Percentiles rank a stretch among this genome's conserved stretches.
Conservation (phyloP, 1,140 invertebrate species). For the Bathynomus jamesi region DNA sequence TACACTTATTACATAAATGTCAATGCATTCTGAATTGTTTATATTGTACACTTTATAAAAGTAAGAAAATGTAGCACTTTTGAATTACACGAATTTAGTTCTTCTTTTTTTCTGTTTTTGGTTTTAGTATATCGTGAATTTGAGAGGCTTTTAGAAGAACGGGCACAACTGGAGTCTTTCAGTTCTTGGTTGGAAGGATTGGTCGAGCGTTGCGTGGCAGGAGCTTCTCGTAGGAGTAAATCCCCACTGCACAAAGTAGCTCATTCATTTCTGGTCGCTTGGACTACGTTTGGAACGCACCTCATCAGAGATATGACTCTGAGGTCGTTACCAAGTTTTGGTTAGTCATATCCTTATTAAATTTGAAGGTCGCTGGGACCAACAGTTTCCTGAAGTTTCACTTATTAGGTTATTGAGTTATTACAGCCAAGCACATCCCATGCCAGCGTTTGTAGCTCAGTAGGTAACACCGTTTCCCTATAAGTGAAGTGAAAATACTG, state of each 20-base stretch:
- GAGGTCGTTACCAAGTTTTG: slow-evolving; percentile 50
- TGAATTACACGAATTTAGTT: too few species aligned
- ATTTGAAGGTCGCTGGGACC: too few species aligned
- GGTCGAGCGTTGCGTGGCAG: slow-evolving; percentile 47
- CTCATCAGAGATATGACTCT: slow-evolving; percentile 50
- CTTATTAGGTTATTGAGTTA: neutral
- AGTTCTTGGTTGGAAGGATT: slow-evolving; percentile 48
- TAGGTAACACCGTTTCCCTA: too few species aligned
- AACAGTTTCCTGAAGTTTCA: neutral
- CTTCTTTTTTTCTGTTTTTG: neutral
- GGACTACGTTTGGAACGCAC: slow-evolving; percentile 48
- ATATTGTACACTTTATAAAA: too few species aligned
- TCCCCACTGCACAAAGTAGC: slow-evolving; percentile 41
- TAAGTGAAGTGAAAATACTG: too few species aligned
- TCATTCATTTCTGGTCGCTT: slow-evolving; percentile 47
- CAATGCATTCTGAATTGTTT: neutral
- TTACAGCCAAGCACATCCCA: neutral
- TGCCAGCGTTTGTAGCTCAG: neutral
- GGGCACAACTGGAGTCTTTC: slow-evolving; percentile 46
- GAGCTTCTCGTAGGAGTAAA: slow-evolving; percentile 40
- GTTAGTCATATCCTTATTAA: slow-evolving; percentile 39
- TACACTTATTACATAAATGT: too few species aligned
- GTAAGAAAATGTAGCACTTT: too few species aligned
- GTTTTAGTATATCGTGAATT: slow-evolving; percentile 45
- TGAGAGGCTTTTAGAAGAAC: slow-evolving; percentile 47